A percentile compares a stretch with the other conserved stretches of the same genome.
phyloP scores from a whole-genome alignment of 2,797 vertebrate genomes.

The Alfaro cultratus region DNA sequence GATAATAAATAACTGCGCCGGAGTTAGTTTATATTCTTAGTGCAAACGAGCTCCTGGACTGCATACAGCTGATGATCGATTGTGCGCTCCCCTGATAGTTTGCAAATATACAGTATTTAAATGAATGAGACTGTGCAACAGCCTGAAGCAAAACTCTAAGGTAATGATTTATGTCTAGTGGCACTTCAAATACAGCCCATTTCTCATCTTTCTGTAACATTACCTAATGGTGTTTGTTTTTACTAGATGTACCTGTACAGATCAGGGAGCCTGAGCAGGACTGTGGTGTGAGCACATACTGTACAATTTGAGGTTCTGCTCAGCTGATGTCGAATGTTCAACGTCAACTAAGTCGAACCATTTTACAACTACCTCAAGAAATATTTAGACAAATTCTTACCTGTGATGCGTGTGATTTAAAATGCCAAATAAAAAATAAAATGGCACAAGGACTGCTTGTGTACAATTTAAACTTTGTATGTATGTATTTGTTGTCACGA shows the following conservation, averaged over 20 bases:
- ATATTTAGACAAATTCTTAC: not conserved
- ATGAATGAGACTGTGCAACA: constrained; percentile 71
- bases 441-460: too few species aligned
- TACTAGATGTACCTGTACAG: constrained; percentile 34
- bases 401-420: too few species aligned
- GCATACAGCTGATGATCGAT: constrained; percentile 71
- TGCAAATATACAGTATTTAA: constrained; percentile 74
- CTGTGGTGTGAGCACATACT: not conserved
- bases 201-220: constrained; percentile 69
- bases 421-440: too few species aligned
- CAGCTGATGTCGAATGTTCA: not conserved
- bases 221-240: constrained; percentile 51
- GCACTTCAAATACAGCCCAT: constrained; percentile 61
- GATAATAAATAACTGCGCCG: constrained; percentile 60
- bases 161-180: constrained; percentile 73
- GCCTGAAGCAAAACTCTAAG: constrained; percentile 64
- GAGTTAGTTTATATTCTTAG: constrained; percentile 69
- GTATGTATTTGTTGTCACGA: not conserved
- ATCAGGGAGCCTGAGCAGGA: constrained; percentile 18
- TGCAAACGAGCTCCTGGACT: constrained; percentile 65
- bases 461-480: not conserved
- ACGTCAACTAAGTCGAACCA: not conserved
- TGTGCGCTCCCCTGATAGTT: constrained; percentile 60
- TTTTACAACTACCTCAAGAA: not conserved
- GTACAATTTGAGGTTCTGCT: not conserved